These are phyloP conservation scores for Noctua fimbriata DNA, from an alignment of 2,888 invertebrate genomes.

Conservation along the genomic window DNA sequence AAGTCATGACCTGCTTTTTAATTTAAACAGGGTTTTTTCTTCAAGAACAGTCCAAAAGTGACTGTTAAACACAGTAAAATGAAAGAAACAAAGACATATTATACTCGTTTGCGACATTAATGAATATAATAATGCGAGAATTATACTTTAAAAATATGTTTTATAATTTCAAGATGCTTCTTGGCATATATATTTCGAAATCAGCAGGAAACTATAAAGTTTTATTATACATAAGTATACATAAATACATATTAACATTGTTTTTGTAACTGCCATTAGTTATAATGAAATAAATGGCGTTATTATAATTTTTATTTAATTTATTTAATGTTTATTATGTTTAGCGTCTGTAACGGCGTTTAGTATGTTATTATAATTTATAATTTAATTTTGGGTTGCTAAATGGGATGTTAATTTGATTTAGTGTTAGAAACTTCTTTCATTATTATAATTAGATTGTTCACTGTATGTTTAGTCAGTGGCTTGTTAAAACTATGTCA, in stretches of 20 bases:
- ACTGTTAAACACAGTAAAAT: constrained; percentile 29
- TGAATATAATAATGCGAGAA: constrained; percentile 60
- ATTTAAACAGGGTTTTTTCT: constrained; percentile 26
- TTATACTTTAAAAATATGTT: constrained; percentile 58
- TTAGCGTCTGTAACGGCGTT: constrained; percentile 57
- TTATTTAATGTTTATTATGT: constrained; percentile 51
- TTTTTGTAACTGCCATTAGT: constrained; percentile 54
- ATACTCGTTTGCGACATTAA: constrained; percentile 51
- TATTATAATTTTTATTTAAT: constrained; percentile 54
- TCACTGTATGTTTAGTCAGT: constrained; percentile 9
- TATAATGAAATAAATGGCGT: constrained; percentile 54
- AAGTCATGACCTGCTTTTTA: constrained; percentile 52
- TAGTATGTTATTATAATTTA: constrained; percentile 46
- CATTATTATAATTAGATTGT: constrained; percentile 26
- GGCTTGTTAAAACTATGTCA: constrained; percentile 17
- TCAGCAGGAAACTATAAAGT: constrained; percentile 66
- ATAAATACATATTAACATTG: constrained; percentile 65
- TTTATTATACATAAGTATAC: constrained; percentile 65
- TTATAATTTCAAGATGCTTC: constrained; percentile 49
- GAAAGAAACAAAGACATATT: constrained; percentile 60
- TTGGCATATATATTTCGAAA: constrained; percentile 61
- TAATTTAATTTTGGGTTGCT: constrained; percentile 44
- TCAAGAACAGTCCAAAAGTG: constrained; percentile 32
- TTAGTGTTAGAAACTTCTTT: constrained; percentile 43
- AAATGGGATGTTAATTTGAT: constrained; percentile 45